Evolutionary conservation across 2,797 vertebrate species (phyloP), one percentile per base, ranked within the genome.

Genomic region (Chaunax sp.): DNA sequence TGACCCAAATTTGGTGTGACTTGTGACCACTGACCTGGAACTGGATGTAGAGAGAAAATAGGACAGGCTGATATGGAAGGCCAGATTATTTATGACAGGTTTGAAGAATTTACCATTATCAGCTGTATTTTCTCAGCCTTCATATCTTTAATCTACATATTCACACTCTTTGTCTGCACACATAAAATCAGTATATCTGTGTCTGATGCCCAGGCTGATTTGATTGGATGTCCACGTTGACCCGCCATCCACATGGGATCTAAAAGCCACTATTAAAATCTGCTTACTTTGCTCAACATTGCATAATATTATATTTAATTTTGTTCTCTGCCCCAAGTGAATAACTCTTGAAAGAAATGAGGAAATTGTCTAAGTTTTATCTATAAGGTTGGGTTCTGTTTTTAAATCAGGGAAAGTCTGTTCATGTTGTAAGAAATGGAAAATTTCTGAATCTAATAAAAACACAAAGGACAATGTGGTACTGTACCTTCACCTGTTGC

Each of bases 11-110:
- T 84, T 79, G 67, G 71, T 85, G 62, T 46, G 78, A 85, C 77
- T 87, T 63, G 79, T 58, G 81, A 77, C 67, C 83, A 80, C 81
- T 92, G 89, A 92, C 89, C 89, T 85, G 89, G 78, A 92, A 90
- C 78, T 77, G 77, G 80, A 83, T 46, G 56, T 56, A 30, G 15
- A 53, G 44, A 72, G 69, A 77, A 87, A 85, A 86, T 89, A 83
- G 90, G 89, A 77, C 91, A 81, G 75, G 15, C 41, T 51, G 80
- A 90, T 40, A 49, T 40, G 66, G 35, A 54, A 53, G 63, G 45
- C 75, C 79, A 84, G 86, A 91, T 86, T 79, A 64, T 45, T 81
- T 22, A n/a, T 89, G 87, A 89, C 84, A 80, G 69, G 33, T 78
- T 80, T 82, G 57, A 83, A 72, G 72, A 71, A 70, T 82, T 86